phyloP scores from a whole-genome alignment of 2,888 invertebrate genomes.

The Phymatocera aterrima region DNA sequence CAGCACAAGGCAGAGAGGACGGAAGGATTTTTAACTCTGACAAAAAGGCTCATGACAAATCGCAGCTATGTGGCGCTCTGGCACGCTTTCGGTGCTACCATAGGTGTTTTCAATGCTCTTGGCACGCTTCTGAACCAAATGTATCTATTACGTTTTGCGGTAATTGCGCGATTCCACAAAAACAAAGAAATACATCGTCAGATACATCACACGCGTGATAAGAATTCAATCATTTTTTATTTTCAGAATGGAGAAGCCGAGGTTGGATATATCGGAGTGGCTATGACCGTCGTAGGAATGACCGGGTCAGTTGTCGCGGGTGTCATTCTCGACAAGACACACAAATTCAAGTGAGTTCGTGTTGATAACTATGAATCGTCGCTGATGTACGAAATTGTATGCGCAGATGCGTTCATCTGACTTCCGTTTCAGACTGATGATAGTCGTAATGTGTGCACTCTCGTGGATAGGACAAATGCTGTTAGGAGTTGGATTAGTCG shows the following conservation, averaged over 20 bases:
- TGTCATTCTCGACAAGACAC: slow-evolving; percentile 80
- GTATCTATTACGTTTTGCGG: slow-evolving; percentile 77
- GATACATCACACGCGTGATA: background rate
- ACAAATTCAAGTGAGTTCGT: slow-evolving; percentile 78
- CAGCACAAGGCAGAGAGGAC: slow-evolving; percentile 75
- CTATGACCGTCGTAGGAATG: slow-evolving; percentile 81
- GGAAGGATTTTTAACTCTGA: slow-evolving; percentile 51
- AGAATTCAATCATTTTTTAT: slow-evolving; percentile 1
- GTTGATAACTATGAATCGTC: background rate
- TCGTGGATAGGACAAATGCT: slow-evolving; percentile 64
- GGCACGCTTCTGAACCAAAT: slow-evolving; percentile 79
- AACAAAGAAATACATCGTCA: too few species aligned
- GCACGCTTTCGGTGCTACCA: slow-evolving; percentile 77
- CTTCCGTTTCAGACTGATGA: slow-evolving; percentile 76
- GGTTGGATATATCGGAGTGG: slow-evolving; percentile 81
- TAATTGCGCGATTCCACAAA: slow-evolving; percentile 62
- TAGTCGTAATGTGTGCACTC: slow-evolving; percentile 68
- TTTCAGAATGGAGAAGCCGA: slow-evolving; percentile 76
- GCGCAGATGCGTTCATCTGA: too few species aligned
- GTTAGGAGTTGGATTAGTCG: slow-evolving; percentile 61
- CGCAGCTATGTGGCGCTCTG: slow-evolving; percentile 61
- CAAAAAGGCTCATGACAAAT: slow-evolving; percentile 60
- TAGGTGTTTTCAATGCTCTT: slow-evolving; percentile 79
- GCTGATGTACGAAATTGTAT: too few species aligned
- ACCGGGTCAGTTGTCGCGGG: slow-evolving; percentile 81